phyloP scores from a whole-genome alignment of 2,797 vertebrate genomes.

The Neomorphus geoffroyi region DNA sequence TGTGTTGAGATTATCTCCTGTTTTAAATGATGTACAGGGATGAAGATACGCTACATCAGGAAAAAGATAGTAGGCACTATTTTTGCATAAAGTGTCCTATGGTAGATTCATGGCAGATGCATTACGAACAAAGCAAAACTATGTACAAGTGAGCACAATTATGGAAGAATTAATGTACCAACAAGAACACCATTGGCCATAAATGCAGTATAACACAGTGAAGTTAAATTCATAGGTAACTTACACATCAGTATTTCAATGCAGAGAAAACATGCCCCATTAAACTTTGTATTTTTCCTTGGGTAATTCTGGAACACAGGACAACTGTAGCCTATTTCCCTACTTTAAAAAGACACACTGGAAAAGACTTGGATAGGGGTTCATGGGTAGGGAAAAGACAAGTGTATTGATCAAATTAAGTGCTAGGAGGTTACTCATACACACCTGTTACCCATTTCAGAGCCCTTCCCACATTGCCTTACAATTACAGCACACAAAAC shows the following conservation, averaged over 20 bases:
- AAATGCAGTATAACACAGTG: neutral
- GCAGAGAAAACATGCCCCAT: neutral
- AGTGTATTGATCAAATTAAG: neutral
- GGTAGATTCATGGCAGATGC: neutral
- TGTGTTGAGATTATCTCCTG: neutral
- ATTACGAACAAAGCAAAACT: neutral
- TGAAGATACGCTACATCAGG: neutral
- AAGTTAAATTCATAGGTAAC: constrained; percentile 14
- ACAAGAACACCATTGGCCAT: neutral
- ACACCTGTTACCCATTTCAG: neutral
- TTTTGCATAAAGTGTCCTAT: neutral
- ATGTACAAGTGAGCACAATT: neutral
- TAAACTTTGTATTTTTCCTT: neutral
- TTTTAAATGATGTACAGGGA: neutral
- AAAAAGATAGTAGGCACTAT: neutral
- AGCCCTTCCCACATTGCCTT: neutral
- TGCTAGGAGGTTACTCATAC: neutral
- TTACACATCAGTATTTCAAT: neutral
- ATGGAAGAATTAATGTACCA: neutral
- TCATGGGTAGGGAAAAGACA: neutral
- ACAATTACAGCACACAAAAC: neutral
- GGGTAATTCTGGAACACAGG: neutral
- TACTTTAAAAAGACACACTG: neutral
- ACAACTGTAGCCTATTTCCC: neutral
- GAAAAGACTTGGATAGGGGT: neutral